Evolutionary conservation across 2,888 invertebrate genomes (phyloP), one percentile per base, ranked within the genome.

Genomic region (Sphaerophoria rueppellii): DNA sequence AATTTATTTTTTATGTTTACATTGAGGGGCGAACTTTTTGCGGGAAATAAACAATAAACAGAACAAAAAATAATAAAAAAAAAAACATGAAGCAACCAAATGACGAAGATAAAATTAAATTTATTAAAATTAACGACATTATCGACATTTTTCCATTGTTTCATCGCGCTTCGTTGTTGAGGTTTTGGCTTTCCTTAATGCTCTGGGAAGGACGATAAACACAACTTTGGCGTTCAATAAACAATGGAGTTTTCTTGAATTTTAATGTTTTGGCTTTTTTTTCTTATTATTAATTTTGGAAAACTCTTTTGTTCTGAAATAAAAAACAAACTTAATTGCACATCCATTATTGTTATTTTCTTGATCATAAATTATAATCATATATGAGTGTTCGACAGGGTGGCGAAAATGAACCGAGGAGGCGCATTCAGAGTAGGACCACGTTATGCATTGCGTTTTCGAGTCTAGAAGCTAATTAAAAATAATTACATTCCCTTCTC

Each of bases 401-500:
- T 34, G 52, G 48, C 34, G 57, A 5, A 9, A 46, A 5, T 24
- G 52, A n/a, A n/a, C n/a, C 7, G 7, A 6, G 14, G 55, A 0
- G 35, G n/a, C n/a, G 12, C 11, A 50, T 37, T 60, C 24, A 40
- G n/a, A 52, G 37, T 55, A 69, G n/a, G n/a, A 58, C 52, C 54
- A 79, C 32, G 75, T 54, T 55, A 72, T 57, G 65, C 73, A 73
- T 73, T 77, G 69, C 73, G 77, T 73, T 77, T 72, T 60, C 72
- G 80, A 80, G 72, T 77, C 76, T 85, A 73, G 81, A 85, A 57
- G 81, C 76, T 81, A 85, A 85, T 85, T 85, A 85, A 85, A 85
- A 85, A 85, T 85, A 85, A 85, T 85, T 85, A 77, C 77, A 74
- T 81, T 85, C 85, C 60, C 76, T 77, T 76, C 69, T 85, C 43